Conservation (phyloP, 2,113 vertebrate species). For the Zapornia atra region DNA sequence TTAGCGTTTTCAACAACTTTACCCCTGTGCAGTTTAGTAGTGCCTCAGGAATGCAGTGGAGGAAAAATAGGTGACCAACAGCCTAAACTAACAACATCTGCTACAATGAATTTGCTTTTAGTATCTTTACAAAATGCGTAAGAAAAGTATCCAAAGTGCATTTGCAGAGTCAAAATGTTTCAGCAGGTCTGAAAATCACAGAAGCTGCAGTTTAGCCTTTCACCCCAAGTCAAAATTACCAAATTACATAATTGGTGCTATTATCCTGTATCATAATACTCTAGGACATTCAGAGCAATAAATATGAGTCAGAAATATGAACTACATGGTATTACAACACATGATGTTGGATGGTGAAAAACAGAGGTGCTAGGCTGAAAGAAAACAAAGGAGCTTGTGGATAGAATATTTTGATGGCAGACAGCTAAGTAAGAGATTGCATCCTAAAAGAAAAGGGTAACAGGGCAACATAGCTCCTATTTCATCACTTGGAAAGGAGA, state of each 20-base stretch:
- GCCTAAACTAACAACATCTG: neutral
- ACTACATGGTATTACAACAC: neutral
- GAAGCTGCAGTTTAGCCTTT: conserved; percentile 20
- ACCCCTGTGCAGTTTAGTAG: fast-evolving
- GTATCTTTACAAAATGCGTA: neutral
- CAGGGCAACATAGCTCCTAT: neutral
- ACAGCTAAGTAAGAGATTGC: neutral
- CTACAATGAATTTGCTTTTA: neutral
- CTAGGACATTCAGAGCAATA: neutral
- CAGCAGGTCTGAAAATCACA: neutral
- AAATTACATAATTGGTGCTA: neutral
- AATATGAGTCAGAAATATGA: neutral
- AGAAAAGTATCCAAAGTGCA: neutral
- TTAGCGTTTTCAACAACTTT: neutral
- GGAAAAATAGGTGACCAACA: neutral
- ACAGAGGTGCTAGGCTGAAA: neutral
- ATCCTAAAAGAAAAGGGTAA: neutral
- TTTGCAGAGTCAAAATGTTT: neutral
- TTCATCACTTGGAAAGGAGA: neutral
- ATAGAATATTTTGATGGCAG: neutral
- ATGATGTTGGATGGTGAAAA: neutral
- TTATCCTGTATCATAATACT: conserved; percentile 2
- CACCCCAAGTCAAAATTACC: neutral
- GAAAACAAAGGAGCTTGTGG: neutral
- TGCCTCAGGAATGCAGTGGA: fast-evolving